phyloP scores from a whole-genome alignment of 2,888 invertebrate species.

The Dendrolimus pini region DNA sequence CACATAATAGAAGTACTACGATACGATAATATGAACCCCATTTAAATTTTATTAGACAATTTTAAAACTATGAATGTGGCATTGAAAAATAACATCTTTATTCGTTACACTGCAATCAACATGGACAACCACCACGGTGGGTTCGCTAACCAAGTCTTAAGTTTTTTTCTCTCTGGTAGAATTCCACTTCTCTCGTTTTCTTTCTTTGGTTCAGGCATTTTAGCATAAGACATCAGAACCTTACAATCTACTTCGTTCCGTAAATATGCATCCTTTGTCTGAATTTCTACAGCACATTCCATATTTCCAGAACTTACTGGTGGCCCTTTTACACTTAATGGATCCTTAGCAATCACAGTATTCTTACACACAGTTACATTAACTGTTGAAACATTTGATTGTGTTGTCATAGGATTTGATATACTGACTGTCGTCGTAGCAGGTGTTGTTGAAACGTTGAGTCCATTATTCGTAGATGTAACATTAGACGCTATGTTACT shows the following conservation, averaged over 20 bases:
- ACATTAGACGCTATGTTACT: neutral
- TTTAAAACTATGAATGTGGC: too few relatives aligned
- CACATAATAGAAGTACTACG: too few relatives aligned
- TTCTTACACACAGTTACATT: conserved; percentile 37
- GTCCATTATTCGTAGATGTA: conserved; percentile 2
- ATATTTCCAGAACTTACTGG: conserved; percentile 32
- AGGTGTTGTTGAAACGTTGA: neutral
- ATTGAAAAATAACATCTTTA: too few relatives aligned
- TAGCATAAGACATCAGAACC: conserved; percentile 44
- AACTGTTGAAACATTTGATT: conserved; percentile 19
- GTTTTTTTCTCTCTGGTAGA: conserved; percentile 39
- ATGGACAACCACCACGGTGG: conserved; percentile 67
- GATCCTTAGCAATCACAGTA: conserved; percentile 33
- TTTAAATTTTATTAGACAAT: too few relatives aligned
- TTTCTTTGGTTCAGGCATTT: conserved; percentile 45
- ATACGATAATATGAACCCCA: too few relatives aligned
- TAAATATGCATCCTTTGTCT: conserved; percentile 33
- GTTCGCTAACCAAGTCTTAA: conserved; percentile 50
- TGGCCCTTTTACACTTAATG: conserved; percentile 43
- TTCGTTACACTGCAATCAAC: conserved; percentile 46
- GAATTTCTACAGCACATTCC: conserved; percentile 52
- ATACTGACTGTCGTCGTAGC: neutral
- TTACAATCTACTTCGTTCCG: conserved; percentile 46
- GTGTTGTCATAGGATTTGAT: conserved; percentile 7
- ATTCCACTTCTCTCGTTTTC: conserved; percentile 14